Conservation (phyloP, 2,888 invertebrate genomes). For the Teleiodes luculella region DNA sequence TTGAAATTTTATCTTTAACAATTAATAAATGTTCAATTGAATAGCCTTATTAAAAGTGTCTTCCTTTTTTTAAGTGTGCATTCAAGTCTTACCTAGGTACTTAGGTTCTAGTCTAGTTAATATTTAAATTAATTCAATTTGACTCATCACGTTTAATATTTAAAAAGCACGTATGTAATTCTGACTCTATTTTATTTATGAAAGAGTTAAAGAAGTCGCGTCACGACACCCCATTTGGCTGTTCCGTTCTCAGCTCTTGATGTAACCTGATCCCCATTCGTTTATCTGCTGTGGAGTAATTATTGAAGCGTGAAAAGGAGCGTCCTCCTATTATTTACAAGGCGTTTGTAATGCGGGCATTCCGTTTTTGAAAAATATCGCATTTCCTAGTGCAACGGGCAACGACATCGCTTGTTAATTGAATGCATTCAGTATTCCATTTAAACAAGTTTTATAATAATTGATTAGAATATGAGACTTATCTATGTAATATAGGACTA, state of each 20-base stretch:
- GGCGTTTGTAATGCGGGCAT: slow-evolving; percentile 75
- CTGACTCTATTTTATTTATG: no score
- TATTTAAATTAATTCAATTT: no score
- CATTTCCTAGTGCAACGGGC: slow-evolving; percentile 53
- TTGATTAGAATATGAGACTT: no score
- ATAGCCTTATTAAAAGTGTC: no score
- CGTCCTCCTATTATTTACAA: slow-evolving; percentile 77
- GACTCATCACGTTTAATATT: no score
- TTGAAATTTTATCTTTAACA: slow-evolving; percentile 19
- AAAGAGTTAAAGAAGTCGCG: slow-evolving; percentile 52
- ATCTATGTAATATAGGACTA: no score
- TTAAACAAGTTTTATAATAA: no score
- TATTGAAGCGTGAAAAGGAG: slow-evolving; percentile 80
- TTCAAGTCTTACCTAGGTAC: no score
- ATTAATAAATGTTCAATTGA: slow-evolving; percentile 1
- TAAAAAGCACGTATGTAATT: no score
- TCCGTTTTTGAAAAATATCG: slow-evolving; percentile 71
- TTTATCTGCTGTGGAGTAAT: slow-evolving; percentile 78
- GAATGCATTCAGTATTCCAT: neutral
- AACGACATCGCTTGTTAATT: slow-evolving; percentile 9
- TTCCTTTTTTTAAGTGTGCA: no score
- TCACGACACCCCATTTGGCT: slow-evolving; percentile 46
- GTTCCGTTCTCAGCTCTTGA: slow-evolving; percentile 45
- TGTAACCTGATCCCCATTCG: slow-evolving; percentile 68
- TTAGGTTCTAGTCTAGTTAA: no score